Evolutionary conservation across 2,113 vertebrate genomes (phyloP), one percentile per base, ranked within the genome.

Genomic region (Hemicordylus capensis): DNA sequence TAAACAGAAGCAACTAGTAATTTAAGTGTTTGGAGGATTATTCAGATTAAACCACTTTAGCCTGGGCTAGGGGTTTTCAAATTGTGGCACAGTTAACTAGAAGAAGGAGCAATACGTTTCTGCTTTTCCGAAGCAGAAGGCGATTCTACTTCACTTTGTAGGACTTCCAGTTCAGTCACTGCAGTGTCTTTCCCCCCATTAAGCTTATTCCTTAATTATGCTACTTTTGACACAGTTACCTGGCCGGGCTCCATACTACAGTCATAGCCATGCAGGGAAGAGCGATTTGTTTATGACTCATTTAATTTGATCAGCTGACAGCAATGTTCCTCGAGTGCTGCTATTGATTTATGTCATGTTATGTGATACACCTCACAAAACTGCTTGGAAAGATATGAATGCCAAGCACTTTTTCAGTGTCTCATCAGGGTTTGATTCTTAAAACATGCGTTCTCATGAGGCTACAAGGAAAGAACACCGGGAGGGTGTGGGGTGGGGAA

Each of bases 351-450:
- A 95, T 15, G 1, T 54, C 61, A 88, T 63, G 80, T 28, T 76
- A 93, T 92, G 90, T 85, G 90, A 90, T 26, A 42, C 86, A 75
- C 88, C 88, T 95, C 95, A 95, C 93, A 92, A 96, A 96, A 96
- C 88, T 80, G 88, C 93, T 95, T 91, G 94, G 91, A 86, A 67
- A 87, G 89, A 89, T 87, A 91, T 89, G 79, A 81, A 84, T 89
- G 85, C 72, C 80, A 67, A 76, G 58, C 86, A 83, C 89, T 96
- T 95, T 81, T 88, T 95, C 93, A 91, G 96, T 95, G 95, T 96
- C 96, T 95, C 95, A 92, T 96, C 95, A 91, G 92, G 88, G 93
- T 91, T 90, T 91, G 85, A 87, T 95, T 93, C 92, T 92, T 86
- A 91, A 92, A 91, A 95, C 95, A 93, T 95, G 95, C 89, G 61